These are phyloP conservation scores for Trypoxylon attenuatum DNA, from an alignment of 2,888 invertebrate species.

Conservation along the genomic window DNA sequence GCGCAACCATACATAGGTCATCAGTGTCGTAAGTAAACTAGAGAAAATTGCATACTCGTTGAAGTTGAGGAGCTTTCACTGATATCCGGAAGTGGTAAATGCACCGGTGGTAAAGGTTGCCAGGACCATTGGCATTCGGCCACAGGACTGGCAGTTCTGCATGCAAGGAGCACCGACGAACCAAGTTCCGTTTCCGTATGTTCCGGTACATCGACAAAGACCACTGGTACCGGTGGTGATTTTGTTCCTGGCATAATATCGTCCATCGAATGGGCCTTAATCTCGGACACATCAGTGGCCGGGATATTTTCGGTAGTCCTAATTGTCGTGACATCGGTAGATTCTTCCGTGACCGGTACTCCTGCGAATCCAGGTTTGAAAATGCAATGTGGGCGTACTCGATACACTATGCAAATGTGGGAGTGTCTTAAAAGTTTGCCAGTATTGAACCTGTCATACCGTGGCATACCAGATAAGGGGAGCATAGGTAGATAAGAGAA, in stretches of 20 bases:
- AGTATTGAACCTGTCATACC: neutral
- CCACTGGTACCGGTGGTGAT: constrained; percentile 48
- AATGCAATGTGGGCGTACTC: neutral
- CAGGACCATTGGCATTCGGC: constrained; percentile 72
- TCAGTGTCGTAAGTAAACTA: constrained; percentile 5
- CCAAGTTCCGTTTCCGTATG: constrained; percentile 66
- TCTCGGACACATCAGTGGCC: constrained; percentile 37
- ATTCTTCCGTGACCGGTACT: constrained; percentile 51
- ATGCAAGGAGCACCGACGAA: constrained; percentile 66
- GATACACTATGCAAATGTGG: neutral
- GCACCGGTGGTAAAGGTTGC: constrained; percentile 66
- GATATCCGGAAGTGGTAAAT: constrained; percentile 67
- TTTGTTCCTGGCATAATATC: constrained; percentile 61
- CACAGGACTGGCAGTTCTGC: constrained; percentile 66
- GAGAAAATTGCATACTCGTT: constrained; percentile 17
- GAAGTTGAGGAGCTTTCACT: constrained; percentile 52
- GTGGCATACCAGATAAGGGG: neutral
- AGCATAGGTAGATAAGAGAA: neutral
- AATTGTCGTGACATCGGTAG: constrained; percentile 29
- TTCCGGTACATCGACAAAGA: constrained; percentile 64
- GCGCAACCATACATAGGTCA: neutral
- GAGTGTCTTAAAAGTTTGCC: neutral
- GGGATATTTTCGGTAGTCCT: constrained; percentile 27
- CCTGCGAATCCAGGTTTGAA: too few species aligned
- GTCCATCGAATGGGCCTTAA: constrained; percentile 62